Base-by-base conservation (phyloP, 2,797 vertebrate genomes). In the Tokudaia tokunoshimensis region DNA sequence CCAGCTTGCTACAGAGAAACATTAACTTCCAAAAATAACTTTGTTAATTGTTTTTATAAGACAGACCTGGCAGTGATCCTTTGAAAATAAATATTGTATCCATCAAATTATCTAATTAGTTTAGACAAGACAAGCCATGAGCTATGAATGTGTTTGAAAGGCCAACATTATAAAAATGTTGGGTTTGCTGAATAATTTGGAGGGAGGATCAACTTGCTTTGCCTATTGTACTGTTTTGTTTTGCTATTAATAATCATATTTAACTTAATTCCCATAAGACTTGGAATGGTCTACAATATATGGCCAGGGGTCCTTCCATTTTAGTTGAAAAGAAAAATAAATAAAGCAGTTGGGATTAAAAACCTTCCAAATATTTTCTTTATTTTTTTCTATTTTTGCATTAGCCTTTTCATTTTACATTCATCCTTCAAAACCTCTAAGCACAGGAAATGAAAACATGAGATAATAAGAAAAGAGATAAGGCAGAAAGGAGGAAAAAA, bases 91-190 rank as follows among this genome's bases (percentile, higher is more conserved):
- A 92, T 89, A 96, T 7, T 22, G 34, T 72, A 84, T 65, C 72
- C 41, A 81, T 96, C 72, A 89, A 97, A 94, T 94, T 34, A 94
- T 91, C 70, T 94, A 91, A 97, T 96, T 95, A 92, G 82, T 97
- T 97, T 95, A 96, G 63, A 92, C 41, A 96, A 96, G 63, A 92
- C 41, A 96, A 96, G 75, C 55, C 47, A 78, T 83, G 81, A 96
- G 75, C 47, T 41, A 70, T 83, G 81, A 70, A 81, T 94, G 44
- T 75, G 50, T 94, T 94, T 96, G 79, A 95, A 92, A 83, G 57
- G 17, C 55, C 85, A 50, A 93, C 93, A 95, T 76, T 92, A 3
- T 92, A 92, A 92, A 95, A 94, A 59, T 81, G 7, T 93, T 94
- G 31, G 83, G 87, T 47, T 17, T 3, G 63, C 34, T 93, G 12